These are phyloP conservation scores for Drosophila paracracens DNA, from an alignment of 2,888 invertebrate genomes.

Conservation along the genomic window DNA sequence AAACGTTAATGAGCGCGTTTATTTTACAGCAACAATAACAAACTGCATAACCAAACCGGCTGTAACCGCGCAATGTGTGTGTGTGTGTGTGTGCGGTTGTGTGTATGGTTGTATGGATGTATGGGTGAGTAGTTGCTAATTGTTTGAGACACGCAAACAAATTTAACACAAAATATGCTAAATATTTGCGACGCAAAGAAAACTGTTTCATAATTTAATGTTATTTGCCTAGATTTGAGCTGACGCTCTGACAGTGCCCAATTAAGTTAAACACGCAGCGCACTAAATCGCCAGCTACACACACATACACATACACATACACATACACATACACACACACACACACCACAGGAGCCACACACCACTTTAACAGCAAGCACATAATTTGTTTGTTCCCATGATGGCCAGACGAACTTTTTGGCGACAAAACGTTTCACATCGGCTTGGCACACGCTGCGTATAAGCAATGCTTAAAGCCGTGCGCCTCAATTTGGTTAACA, in stretches of 20 bases:
- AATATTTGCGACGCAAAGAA: slow-evolving; percentile 60
- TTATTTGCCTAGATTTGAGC: slow-evolving; percentile 74
- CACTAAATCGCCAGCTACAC: slow-evolving; percentile 33
- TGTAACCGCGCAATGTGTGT: slow-evolving; percentile 8
- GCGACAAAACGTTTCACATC: slow-evolving; percentile 57
- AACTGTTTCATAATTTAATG: slow-evolving; percentile 76
- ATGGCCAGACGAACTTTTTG: slow-evolving; percentile 40
- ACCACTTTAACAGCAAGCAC: slow-evolving; percentile 44
- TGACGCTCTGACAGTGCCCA: slow-evolving; percentile 67
- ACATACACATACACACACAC: not conserved
- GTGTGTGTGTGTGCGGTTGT: slow-evolving; percentile 18
- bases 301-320: not conserved
- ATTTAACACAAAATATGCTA: slow-evolving; percentile 75
- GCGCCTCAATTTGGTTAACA: slow-evolving; percentile 37
- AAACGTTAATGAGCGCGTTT: slow-evolving; percentile 70
- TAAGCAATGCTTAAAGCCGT: slow-evolving; percentile 55
- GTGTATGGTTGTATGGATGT: slow-evolving; percentile 26
- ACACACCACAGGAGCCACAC: slow-evolving; percentile 4
- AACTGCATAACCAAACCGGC: slow-evolving; percentile 14
- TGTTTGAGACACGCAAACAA: slow-evolving; percentile 81
- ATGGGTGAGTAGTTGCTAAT: slow-evolving; percentile 63
- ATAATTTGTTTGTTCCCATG: slow-evolving; percentile 59
- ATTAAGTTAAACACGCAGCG: slow-evolving; percentile 70
- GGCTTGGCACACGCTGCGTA: slow-evolving; percentile 51
- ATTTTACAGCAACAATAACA: slow-evolving; percentile 49